phyloP scores from a whole-genome alignment of 2,797 vertebrate species.

The Chaunax sp. region DNA sequence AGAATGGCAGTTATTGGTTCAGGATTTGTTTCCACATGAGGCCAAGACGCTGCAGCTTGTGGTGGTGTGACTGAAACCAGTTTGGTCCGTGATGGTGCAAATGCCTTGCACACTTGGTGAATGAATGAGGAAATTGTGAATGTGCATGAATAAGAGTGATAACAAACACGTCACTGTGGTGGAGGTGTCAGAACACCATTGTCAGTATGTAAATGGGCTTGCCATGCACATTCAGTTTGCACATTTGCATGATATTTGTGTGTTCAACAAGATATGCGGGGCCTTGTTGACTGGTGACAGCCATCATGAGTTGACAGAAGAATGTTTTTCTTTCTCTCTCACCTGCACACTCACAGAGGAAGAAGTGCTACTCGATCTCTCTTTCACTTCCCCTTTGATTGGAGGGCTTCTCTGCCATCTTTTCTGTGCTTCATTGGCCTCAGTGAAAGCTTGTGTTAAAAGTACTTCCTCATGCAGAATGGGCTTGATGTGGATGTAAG shows the following conservation, averaged over 20 bases:
- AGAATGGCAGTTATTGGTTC: conserved; percentile 26
- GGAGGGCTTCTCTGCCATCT: conserved; percentile 23
- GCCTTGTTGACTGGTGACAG: conserved; percentile 11
- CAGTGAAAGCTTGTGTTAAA: conserved; percentile 10
- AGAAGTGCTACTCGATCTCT: conserved; percentile 55
- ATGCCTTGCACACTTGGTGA: conserved; percentile 24
- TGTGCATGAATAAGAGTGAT: conserved; percentile 23
- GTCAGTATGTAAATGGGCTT: background rate
- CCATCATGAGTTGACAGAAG: conserved; percentile 36
- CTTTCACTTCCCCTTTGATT: conserved; percentile 74
- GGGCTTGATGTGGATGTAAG: background rate
- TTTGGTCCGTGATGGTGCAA: background rate
- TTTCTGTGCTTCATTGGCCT: conserved; percentile 29
- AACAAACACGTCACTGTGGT: conserved; percentile 36
- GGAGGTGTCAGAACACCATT: conserved; percentile 35
- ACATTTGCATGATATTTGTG: conserved; percentile 57
- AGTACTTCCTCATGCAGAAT: conserved; percentile 4
- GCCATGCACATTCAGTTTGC: background rate
- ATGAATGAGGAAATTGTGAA: conserved; percentile 65
- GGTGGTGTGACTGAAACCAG: conserved; percentile 31
- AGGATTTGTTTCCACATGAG: conserved; percentile 41
- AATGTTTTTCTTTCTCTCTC: conserved; percentile 47
- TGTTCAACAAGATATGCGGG: background rate
- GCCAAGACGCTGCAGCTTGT: conserved; percentile 42
- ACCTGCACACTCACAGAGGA: conserved; percentile 77